Base-by-base conservation (phyloP, 2,888 invertebrate species). In the Odontocolon sp. region DNA sequence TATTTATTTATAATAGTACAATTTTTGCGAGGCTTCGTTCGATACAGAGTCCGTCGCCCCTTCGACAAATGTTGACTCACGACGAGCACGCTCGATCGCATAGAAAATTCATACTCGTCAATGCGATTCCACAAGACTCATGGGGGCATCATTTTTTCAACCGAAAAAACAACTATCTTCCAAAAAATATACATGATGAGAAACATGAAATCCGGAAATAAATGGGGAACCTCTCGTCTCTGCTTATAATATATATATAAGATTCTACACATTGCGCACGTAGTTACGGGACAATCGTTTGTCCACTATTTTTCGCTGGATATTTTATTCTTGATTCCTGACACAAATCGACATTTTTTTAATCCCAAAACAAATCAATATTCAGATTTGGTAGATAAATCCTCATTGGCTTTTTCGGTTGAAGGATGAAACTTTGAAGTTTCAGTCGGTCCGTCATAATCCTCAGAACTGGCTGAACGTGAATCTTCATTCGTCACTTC, bases 81-180 rank as follows among this genome's bases (percentile, higher is more conserved):
- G 21, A 18, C 14, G 36, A 16, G 21, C 11, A 38, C 26, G 54
- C 38, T 3, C 74, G 31, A 63, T 38, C 38, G 68, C 68, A 23
- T 63, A 38, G 47, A 68, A 74, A 63, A 63, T 50, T 57, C 8
- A 9, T 47, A 63, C 47, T 68, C 23, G 54, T 61, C 28, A 26
- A 56, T 45, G 26, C 42, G 28, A 5, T 2, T 1, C 23, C 6
- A 40, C 9, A 11, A 21, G 11, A 14, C 38, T 5, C 38, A 9
- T 9, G 31, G 38, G 69, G 9, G 23, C 18, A 57, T 3, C 23
- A 59, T 40, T 16, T 31, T 6, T 21, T 11, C 1, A 11, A 5
- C 28, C 40, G n/a, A 21, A 47, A 33, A 9, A 42, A 14, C 21
- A 8, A 3, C 16, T n/a, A 18, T 16, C 1, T 11, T 23, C 5